Percentiles rank a stretch among this genome's conserved stretches.
Evolutionary conservation across 2,113 vertebrate genomes (phyloP).

Genomic region (Indicator maculatus): DNA sequence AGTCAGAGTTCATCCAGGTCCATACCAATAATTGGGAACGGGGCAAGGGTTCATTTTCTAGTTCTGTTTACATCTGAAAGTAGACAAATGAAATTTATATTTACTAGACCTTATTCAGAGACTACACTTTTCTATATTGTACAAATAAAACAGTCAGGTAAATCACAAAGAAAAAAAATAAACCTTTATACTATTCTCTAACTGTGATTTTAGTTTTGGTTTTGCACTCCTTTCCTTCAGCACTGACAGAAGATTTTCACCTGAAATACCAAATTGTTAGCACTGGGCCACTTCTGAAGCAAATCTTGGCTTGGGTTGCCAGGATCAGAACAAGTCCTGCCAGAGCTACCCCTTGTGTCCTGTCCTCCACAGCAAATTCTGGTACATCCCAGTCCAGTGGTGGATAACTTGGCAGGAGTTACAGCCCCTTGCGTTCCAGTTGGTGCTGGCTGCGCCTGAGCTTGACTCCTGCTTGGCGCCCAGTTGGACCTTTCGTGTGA

Average conservation of each 20-base stretch:
- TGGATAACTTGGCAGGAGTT: too few species aligned
- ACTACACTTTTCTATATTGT: constrained; percentile 89
- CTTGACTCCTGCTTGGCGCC: too few species aligned
- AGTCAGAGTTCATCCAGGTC: constrained; percentile 62
- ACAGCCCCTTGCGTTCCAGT: too few species aligned
- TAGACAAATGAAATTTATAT: constrained; percentile 86
- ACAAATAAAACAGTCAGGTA: constrained; percentile 78
- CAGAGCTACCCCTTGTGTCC: too few species aligned
- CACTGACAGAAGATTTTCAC: background rate
- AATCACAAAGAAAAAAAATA: constrained; percentile 83
- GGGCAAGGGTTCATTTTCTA: constrained; percentile 80
- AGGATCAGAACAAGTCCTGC: too few species aligned
- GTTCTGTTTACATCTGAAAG: constrained; percentile 83
- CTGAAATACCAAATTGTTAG: too few species aligned
- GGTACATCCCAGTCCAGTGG: too few species aligned
- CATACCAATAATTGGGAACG: constrained; percentile 69
- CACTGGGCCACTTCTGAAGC: too few species aligned
- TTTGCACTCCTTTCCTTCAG: constrained; percentile 6
- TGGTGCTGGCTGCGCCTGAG: too few species aligned
- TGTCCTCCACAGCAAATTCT: too few species aligned
- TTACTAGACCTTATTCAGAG: constrained; percentile 85
- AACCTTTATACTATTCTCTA: constrained; percentile 90
- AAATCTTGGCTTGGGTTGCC: too few species aligned
- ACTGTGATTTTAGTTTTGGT: background rate
- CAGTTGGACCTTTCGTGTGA: too few species aligned